Base-by-base conservation (phyloP, 1,140 invertebrate species). In the Ostrea denselamellosa region DNA sequence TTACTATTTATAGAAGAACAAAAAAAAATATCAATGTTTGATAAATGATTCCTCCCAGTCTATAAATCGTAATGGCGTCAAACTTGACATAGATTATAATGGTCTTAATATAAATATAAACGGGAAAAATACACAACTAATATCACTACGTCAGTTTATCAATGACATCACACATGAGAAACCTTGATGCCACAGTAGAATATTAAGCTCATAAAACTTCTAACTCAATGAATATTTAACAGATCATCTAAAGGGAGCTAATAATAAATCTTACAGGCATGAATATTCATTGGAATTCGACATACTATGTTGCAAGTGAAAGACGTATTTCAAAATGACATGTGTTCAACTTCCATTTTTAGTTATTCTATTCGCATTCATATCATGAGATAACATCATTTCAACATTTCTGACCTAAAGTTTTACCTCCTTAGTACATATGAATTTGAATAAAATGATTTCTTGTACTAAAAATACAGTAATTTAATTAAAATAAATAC, bases 111-210 rank as follows among this genome's bases (percentile, higher is more conserved):
- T 62, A 19, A 62, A 19, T 62, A 12, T 62, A n/a, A 62, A 17
- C n/a, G 28, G n/a, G 56, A 62, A 62, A 62, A 19, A 7, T 62
- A 19, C 17, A 28, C 68, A 28, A 77, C 9, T 12, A 34, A 77
- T 28, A 34, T 77, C 68, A 77, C 25, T 77, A 77, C 68, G 68
- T 77, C 68, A 77, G 25, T 34, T 77, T 28, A 77, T 77, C 12
- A 25, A 77, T 77, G 68, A 77, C 68, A 77, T 77, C 68, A 77
- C 28, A 28, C 68, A 62, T 17, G 0, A 62, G 56, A 62, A n/a
- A 62, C 56, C 56, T 62, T 62, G 56, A 17, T 62, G 56, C n/a
- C 56, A 62, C 17, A 2, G 56, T 19, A 62, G 19, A 12, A 62
- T 62, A 62, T n/a, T 19, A 62, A 62, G n/a, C 17, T 17, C 56